A percentile compares a stretch with the other conserved stretches of the same genome.
Evolutionary conservation across 2,888 invertebrate genomes (phyloP).

Genomic region (Pandemis heparana): DNA sequence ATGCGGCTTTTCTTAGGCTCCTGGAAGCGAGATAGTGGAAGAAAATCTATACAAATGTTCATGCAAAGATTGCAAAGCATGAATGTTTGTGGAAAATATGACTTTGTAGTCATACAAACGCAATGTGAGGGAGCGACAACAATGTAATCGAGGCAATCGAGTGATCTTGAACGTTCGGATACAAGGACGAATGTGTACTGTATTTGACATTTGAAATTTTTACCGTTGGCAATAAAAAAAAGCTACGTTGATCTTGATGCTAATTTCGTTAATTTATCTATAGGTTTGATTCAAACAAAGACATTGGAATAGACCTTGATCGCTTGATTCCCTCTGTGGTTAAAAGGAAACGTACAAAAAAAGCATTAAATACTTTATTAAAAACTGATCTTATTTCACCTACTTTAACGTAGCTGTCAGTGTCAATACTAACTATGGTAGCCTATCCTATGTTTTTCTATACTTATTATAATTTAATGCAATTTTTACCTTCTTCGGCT

Average conservation of each 20-base stretch:
- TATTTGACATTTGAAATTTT: background rate
- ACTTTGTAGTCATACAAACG: too few relatives aligned
- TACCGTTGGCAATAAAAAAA: background rate
- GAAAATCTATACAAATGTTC: too few relatives aligned
- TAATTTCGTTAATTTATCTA: background rate
- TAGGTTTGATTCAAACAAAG: too few relatives aligned
- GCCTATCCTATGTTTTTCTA: background rate
- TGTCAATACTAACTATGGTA: slow-evolving; percentile 4
- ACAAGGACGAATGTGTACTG: background rate
- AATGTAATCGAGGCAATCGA: too few relatives aligned
- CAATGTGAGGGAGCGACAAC: too few relatives aligned
- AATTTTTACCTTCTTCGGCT: background rate
- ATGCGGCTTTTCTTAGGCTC: too few relatives aligned
- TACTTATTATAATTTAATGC: background rate
- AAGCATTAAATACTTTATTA: background rate
- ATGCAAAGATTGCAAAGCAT: too few relatives aligned
- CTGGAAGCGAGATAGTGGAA: too few relatives aligned
- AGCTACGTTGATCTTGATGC: background rate
- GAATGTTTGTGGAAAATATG: too few relatives aligned
- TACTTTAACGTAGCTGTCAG: slow-evolving; percentile 5
- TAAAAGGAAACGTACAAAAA: background rate
- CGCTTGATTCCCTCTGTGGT: too few relatives aligned
- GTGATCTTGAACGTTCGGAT: background rate
- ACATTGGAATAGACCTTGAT: too few relatives aligned
- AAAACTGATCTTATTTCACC: too few relatives aligned